Evolutionary conservation across 1,140 invertebrate genomes (phyloP).

Genomic region (Neelides sp.): DNA sequence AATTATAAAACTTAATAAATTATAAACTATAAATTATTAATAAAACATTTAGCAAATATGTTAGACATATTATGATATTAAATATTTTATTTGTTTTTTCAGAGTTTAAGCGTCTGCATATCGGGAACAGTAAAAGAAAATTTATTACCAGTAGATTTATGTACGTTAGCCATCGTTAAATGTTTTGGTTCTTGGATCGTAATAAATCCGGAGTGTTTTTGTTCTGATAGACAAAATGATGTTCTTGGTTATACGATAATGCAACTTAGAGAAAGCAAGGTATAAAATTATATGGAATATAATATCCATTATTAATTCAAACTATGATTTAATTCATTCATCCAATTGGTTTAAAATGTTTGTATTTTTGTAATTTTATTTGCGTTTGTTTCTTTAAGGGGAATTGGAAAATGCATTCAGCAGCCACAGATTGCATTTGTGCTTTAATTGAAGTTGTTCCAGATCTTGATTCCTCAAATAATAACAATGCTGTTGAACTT

Average conservation of each 20-base stretch:
- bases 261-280: conserved; percentile 29
- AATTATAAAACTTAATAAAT: conserved; percentile 28
- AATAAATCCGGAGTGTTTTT: conserved; percentile 29
- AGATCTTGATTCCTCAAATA: conserved; percentile 65
- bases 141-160: conserved; percentile 12
- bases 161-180: conserved; percentile 21
- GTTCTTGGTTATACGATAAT: conserved; percentile 29
- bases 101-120: conserved; percentile 16
- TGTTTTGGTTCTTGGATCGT: conserved; percentile 29
- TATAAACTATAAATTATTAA: not conserved
- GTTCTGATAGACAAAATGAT: conserved; percentile 14
- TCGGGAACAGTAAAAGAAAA: conserved; percentile 6
- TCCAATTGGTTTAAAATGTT: not conserved
- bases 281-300: conserved; percentile 19
- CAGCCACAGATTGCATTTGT: conserved; percentile 33
- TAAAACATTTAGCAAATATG: not conserved
- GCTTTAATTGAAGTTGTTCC: conserved; percentile 69
- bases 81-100: conserved; percentile 13
- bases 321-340: not conserved
- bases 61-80: conserved; percentile 5
- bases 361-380: not conserved
- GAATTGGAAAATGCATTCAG: conserved; percentile 23
- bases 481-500: conserved; percentile 47
- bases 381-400: conserved; percentile 9
- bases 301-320: not conserved